These are phyloP conservation scores for Trochalopteron elliotii DNA, from an alignment of 2,113 vertebrate species.

Conservation along the genomic window DNA sequence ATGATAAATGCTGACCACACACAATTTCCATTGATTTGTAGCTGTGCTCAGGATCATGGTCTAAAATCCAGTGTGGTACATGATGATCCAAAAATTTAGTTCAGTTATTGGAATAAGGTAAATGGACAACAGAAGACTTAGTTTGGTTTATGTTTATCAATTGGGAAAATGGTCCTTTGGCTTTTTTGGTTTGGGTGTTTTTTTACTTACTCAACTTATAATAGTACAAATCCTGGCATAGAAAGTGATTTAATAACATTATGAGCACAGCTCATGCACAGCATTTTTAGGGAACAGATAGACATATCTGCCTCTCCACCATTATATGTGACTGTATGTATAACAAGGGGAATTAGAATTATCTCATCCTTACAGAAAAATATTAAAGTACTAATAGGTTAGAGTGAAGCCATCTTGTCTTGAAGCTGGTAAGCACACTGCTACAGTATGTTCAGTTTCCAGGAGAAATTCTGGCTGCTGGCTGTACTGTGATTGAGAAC, in stretches of 20 bases:
- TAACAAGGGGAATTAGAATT: not conserved
- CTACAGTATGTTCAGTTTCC: not conserved
- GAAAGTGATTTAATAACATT: not conserved
- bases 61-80: not conserved
- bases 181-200: not conserved
- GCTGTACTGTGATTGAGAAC: not conserved
- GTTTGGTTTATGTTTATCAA: not conserved
- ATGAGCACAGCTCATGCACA: not conserved
- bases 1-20: slow-evolving; percentile 2
- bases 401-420: not conserved
- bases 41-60: not conserved
- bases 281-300: not conserved
- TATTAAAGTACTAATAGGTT: not conserved
- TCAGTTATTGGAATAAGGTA: not conserved
- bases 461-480: not conserved
- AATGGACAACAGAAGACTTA: not conserved
- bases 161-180: not conserved
- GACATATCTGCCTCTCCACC: not conserved
- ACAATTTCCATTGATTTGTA: not conserved
- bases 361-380: not conserved
- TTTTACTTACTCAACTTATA: not conserved
- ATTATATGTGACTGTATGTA: not conserved
- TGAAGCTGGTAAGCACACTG: not conserved
- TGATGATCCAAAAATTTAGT: not conserved
- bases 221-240: not conserved